Evolutionary conservation across 2,113 vertebrate genomes (phyloP).

Genomic region (Cebidichthys violaceus): DNA sequence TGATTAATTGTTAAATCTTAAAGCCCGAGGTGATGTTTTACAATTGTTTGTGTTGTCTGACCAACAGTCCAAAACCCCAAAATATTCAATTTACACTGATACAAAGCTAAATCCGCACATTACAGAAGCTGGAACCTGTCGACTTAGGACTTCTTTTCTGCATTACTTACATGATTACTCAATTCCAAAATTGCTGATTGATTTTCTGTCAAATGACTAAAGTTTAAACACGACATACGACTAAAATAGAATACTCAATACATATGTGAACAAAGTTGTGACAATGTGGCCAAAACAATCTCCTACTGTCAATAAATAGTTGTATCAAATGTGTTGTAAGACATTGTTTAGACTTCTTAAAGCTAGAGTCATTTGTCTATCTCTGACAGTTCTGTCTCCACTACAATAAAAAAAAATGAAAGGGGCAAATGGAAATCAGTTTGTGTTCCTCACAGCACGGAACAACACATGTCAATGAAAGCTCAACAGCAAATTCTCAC

Average conservation of each 20-base stretch:
- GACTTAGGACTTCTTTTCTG: too few species aligned
- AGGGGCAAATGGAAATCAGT: not conserved
- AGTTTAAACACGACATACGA: not conserved
- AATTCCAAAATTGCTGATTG: not conserved
- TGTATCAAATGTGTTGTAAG: not conserved
- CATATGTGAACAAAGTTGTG: not conserved
- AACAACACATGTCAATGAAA: not conserved
- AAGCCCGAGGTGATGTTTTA: not conserved
- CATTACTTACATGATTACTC: not conserved
- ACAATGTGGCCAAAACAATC: not conserved
- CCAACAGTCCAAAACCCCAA: not conserved
- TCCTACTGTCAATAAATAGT: not conserved
- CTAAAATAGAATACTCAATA: not conserved
- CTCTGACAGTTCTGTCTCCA: not conserved
- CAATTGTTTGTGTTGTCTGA: not conserved
- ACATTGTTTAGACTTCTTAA: too few species aligned
- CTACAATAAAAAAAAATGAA: not conserved
- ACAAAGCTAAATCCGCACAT: too few species aligned
- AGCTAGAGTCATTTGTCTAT: not conserved
- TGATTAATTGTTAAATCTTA: not conserved
- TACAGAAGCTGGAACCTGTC: too few species aligned
- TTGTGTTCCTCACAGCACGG: not conserved
- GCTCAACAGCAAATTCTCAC: not conserved
- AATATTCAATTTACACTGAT: not conserved
- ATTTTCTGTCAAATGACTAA: not conserved